Conservation (phyloP, 2,113 vertebrate species). For the Trematomus loennbergii region DNA sequence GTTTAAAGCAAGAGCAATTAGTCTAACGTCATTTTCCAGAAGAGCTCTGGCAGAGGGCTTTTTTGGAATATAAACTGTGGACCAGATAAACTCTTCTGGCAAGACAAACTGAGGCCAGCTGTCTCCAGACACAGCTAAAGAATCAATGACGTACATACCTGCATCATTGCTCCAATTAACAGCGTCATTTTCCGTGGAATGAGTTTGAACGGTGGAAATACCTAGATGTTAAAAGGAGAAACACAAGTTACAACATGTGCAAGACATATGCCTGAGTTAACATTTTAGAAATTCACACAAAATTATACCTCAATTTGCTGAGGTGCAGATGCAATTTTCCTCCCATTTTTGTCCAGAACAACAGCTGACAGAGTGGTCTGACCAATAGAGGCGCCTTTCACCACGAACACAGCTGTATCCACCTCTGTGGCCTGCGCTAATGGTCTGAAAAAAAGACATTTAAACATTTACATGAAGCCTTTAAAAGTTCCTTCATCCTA, state of each 20-base stretch:
- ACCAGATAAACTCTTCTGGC: slow-evolving; percentile 30
- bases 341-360: slow-evolving; percentile 85
- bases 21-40: slow-evolving; percentile 22
- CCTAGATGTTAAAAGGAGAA: slow-evolving; percentile 79
- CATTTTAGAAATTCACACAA: background rate
- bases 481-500: background rate
- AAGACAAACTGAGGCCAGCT: slow-evolving; percentile 28
- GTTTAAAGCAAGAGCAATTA: slow-evolving; percentile 42
- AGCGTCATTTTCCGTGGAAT: slow-evolving; percentile 92
- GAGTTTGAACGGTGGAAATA: slow-evolving; percentile 93
- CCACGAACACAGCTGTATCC: slow-evolving; percentile 88
- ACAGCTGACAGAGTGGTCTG: slow-evolving; percentile 91
- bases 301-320: slow-evolving; percentile 91
- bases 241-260: background rate
- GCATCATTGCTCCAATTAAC: slow-evolving; percentile 91
- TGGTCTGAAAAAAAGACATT: slow-evolving; percentile 72
- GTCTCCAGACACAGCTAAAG: slow-evolving; percentile 6
- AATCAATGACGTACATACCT: slow-evolving; percentile 82
- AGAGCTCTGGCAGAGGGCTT: slow-evolving; percentile 27
- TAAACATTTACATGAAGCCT: slow-evolving; percentile 3
- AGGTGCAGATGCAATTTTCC: slow-evolving; percentile 87
- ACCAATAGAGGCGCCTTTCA: slow-evolving; percentile 88
- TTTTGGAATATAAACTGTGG: slow-evolving; percentile 41
- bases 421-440: slow-evolving; percentile 86
- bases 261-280: background rate